Evolutionary conservation across 1,140 invertebrate genomes (phyloP), one percentile per base, ranked within the genome.

Genomic region (Eupristina koningsbergeri): DNA sequence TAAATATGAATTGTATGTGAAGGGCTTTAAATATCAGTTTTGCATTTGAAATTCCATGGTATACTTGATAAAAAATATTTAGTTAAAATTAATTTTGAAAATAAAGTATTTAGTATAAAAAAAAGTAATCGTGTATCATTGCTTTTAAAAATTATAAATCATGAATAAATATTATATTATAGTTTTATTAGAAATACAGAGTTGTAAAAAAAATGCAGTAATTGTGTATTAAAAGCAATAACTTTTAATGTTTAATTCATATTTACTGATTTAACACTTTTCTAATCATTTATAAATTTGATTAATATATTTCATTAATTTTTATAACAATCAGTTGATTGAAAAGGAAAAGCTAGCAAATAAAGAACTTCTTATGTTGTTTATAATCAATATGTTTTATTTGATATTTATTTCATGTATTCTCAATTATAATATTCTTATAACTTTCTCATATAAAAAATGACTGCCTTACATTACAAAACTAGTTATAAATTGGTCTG

Each of bases 401-500:
- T 79, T 79, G 73, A 84, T 36, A 73, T 39, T 73, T 36, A 19
- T 79, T 74, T 84, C 39, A 17, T 73, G 71, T 26, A 74, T 84
- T 17, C n/a, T 15, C 53, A 79, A 79, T 74, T 74, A 74, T 39
- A 80, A 63, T 84, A 84, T 79, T 58, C 53, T 79, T 47, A n/a
- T n/a, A n/a, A n/a, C n/a, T n/a, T n/a, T n/a, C n/a, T n/a, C n/a
- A n/a, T n/a, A n/a, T n/a, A n/a, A n/a, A n/a, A n/a, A n/a, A n/a
- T n/a, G n/a, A n/a, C n/a, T n/a, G n/a, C n/a, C n/a, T n/a, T n/a
- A 39, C 58, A 75, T 67, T 34, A 64, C 80, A 84, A 58, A 7
- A 47, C 69, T 84, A 71, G 6, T 31, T 80, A 63, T 58, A 80
- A 80, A 84, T 84, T 84, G 78, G 58, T 84, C 75, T 84, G 41